Percentiles rank a stretch among this genome's conserved stretches.
Conservation (phyloP, 2,797 vertebrate genomes). For the Gymnothorax javanicus region DNA sequence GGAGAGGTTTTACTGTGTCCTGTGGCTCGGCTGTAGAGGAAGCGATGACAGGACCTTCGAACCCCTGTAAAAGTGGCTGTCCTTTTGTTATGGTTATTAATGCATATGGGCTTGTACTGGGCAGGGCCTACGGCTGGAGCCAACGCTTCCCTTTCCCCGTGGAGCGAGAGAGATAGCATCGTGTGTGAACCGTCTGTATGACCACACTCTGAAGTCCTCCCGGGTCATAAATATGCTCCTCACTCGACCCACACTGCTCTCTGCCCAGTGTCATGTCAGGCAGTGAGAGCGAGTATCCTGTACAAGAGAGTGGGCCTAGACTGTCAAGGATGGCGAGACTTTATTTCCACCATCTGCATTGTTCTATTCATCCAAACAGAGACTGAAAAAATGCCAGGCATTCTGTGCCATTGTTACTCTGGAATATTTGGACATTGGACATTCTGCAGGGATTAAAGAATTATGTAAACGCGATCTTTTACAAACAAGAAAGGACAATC, state of each 20-base stretch:
- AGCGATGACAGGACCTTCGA: conserved; percentile 45
- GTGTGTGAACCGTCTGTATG: conserved; percentile 42
- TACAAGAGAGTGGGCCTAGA: conserved; percentile 47
- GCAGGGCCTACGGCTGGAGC: conserved; percentile 53
- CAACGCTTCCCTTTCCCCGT: conserved; percentile 52
- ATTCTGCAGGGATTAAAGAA: conserved; percentile 28
- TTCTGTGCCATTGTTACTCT: conserved; percentile 42
- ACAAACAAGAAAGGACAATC: background rate
- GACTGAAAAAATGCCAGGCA: conserved; percentile 56
- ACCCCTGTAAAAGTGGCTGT: conserved; percentile 54
- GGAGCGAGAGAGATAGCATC: conserved; percentile 51
- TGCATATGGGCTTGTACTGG: conserved; percentile 49
- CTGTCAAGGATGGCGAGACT: conserved; percentile 14
- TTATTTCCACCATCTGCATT: conserved; percentile 44
- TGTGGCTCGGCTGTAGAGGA: conserved; percentile 23
- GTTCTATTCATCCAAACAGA: conserved; percentile 42
- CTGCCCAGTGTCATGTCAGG: conserved; percentile 51
- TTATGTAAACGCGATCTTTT: background rate
- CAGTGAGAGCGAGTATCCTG: conserved; percentile 56
- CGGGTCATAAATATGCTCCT: conserved; percentile 60
- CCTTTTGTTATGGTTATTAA: conserved; percentile 62
- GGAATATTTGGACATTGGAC: conserved; percentile 32
- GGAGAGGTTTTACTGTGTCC: conserved; percentile 49
- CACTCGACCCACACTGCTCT: conserved; percentile 30
- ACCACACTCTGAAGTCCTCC: conserved; percentile 30